Conservation (phyloP, 2,113 vertebrate species). For the Cettia cetti region DNA sequence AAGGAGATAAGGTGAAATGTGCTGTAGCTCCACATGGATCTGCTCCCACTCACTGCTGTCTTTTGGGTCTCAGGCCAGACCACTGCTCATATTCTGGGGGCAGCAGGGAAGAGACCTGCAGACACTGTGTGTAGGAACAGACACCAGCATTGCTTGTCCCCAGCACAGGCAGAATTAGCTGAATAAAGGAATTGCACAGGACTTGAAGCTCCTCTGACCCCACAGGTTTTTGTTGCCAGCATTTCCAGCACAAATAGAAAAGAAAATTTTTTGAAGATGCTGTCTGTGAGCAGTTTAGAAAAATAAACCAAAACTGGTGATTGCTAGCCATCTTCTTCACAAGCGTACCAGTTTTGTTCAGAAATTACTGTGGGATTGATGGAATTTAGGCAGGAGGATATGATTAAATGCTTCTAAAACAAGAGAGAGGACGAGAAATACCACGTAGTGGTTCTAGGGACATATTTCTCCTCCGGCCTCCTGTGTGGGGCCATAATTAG, state of each 20-base stretch:
- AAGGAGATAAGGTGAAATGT: not conserved
- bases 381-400: not conserved
- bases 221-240: accelerated
- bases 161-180: not conserved
- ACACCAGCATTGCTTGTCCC: not conserved
- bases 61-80: not conserved
- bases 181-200: not conserved
- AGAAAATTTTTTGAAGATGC: not conserved
- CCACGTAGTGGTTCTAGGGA: not conserved
- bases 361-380: not conserved
- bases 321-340: not conserved
- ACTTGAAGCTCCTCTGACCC: not conserved
- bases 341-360: not conserved
- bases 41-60: not conserved
- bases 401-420: not conserved
- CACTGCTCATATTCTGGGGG: not conserved
- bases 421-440: not conserved
- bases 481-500: conserved; percentile 12
- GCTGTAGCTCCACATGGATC: not conserved
- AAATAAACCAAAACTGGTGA: not conserved
- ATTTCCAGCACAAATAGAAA: not conserved
- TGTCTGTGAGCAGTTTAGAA: not conserved
- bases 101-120: not conserved
- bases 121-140: not conserved
- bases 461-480: not conserved